Conservation (phyloP, 35 echinoderm and acorn worm genomes). For the Patiria miniata region DNA sequence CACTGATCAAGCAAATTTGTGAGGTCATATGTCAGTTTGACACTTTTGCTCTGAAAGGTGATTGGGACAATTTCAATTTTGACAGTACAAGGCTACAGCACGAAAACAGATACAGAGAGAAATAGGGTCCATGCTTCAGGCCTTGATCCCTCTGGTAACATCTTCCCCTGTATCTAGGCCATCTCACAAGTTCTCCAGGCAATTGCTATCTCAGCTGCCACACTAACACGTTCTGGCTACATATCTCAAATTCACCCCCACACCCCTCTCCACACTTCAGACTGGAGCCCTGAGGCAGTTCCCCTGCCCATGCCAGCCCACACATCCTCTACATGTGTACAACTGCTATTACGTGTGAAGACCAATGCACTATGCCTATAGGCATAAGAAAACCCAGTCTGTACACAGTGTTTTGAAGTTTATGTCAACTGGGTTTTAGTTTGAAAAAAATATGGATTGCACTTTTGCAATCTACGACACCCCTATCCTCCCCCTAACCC, state of each 20-base stretch:
- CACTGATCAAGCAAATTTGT: too few relatives aligned
- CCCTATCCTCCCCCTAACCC: neutral
- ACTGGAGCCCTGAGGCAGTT: neutral
- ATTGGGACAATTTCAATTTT: too few relatives aligned
- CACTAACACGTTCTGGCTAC: slow-evolving; percentile 22
- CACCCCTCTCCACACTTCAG: neutral
- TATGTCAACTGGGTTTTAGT: too few relatives aligned
- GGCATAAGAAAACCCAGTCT: neutral
- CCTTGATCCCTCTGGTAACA: neutral
- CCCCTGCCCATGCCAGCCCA: neutral
- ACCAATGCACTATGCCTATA: neutral
- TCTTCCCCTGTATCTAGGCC: neutral
- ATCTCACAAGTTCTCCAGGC: neutral
- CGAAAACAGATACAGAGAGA: too few relatives aligned
- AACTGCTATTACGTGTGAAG: neutral
- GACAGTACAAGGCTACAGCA: too few relatives aligned
- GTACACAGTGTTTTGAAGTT: neutral
- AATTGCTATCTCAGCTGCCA: slow-evolving; percentile 26
- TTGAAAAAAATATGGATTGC: too few relatives aligned
- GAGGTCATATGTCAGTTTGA: too few relatives aligned
- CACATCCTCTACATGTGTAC: neutral
- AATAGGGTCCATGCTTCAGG: neutral
- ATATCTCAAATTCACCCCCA: neutral
- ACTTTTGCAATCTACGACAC: too few relatives aligned
- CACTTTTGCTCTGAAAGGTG: too few relatives aligned